These are phyloP conservation scores for Oreocharis arfaki DNA, from an alignment of 2,113 vertebrate genomes.

Conservation along the genomic window DNA sequence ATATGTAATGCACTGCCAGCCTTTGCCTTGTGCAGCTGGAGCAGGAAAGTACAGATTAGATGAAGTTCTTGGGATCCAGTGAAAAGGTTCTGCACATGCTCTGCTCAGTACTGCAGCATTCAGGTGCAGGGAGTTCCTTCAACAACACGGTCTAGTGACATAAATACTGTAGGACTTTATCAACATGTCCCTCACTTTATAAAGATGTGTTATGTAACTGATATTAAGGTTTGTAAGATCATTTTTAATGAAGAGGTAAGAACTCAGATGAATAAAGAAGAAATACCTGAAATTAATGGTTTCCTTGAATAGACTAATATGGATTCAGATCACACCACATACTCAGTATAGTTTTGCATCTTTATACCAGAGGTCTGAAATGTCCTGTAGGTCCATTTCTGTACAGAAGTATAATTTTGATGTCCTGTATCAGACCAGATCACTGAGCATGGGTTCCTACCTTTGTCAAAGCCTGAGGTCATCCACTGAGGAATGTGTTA, in stretches of 20 bases:
- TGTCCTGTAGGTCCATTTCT: not conserved
- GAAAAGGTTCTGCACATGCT: not conserved
- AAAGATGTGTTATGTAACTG: not conserved
- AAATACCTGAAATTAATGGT: not conserved
- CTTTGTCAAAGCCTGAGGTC: not conserved
- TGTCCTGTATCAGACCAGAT: not conserved
- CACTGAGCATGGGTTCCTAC: not conserved
- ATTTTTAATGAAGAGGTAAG: not conserved
- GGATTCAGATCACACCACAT: not conserved
- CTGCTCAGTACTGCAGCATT: not conserved
- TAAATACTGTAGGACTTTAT: not conserved
- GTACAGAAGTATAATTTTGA: not conserved
- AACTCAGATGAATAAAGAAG: not conserved
- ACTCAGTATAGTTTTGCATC: not conserved
- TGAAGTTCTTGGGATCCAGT: not conserved
- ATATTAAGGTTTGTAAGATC: not conserved
- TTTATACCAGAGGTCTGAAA: not conserved
- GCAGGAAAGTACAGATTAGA: not conserved
- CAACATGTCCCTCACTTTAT: not conserved
- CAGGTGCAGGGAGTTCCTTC: not conserved
- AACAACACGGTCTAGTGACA: rapidly evolving
- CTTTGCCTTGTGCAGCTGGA: not conserved
- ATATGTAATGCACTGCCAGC: not conserved
- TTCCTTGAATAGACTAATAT: not conserved
- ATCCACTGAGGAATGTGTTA: rapidly evolving